phyloP scores from a whole-genome alignment of 2,888 invertebrate species.

The Diaperis boleti region DNA sequence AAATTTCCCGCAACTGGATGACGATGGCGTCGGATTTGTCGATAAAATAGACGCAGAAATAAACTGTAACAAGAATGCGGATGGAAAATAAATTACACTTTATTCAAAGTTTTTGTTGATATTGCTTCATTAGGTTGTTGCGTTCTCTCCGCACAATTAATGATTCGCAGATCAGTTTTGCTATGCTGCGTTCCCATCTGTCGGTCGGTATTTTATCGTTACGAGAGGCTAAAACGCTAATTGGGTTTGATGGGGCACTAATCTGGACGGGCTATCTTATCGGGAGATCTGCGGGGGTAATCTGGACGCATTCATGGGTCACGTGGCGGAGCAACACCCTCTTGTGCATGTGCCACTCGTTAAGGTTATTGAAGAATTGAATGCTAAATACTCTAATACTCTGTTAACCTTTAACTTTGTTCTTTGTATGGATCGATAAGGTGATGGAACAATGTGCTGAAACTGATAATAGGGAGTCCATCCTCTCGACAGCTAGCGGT shows the following conservation, averaged over 20 bases:
- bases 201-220: conserved; percentile 7
- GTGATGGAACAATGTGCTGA: too few relatives aligned
- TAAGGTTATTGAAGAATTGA: conserved; percentile 17
- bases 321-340: conserved; percentile 28
- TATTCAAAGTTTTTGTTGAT: conserved; percentile 30
- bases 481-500: too few relatives aligned
- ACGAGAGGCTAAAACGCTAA: conserved; percentile 10
- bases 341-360: conserved; percentile 20
- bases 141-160: conserved; percentile 12
- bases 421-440: too few relatives aligned
- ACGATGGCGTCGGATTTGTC: too few relatives aligned
- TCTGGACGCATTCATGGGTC: conserved; percentile 37
- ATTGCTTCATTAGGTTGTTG: conserved; percentile 30
- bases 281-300: conserved; percentile 12
- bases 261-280: conserved; percentile 22
- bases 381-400: background rate
- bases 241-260: conserved; percentile 13
- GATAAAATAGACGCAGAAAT: conserved; percentile 15
- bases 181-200: conserved; percentile 11
- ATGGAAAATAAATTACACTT: conserved; percentile 29
- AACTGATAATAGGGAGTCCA: too few relatives aligned
- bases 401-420: too few relatives aligned
- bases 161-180: conserved; percentile 12
- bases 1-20: background rate
- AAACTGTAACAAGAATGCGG: conserved; percentile 37